phyloP scores from a whole-genome alignment of 1,140 invertebrate genomes.

The Neodiprion pinetum region DNA sequence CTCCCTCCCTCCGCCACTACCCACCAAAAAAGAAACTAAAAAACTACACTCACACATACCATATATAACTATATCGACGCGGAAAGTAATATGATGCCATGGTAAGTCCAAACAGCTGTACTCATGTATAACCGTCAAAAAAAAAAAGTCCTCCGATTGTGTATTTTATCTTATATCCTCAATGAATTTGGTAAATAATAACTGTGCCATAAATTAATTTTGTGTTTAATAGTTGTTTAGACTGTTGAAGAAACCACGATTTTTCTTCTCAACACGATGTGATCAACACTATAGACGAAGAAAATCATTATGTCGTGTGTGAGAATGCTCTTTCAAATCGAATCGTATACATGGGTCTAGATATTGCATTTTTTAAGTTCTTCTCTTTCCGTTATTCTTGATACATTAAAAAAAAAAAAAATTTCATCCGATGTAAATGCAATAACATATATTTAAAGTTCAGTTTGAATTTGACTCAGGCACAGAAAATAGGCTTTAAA shows the following conservation, averaged over 20 bases:
- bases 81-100: constrained; percentile 10
- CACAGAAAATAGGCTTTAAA: not conserved
- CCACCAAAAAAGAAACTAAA: not conserved
- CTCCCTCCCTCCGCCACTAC: too few relatives aligned
- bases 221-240: not conserved
- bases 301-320: too few relatives aligned
- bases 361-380: too few relatives aligned
- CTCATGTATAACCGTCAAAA: not conserved
- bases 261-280: too few relatives aligned
- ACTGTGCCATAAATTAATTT: not conserved
- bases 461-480: too few relatives aligned
- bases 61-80: not conserved
- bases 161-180: constrained; percentile 12
- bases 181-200: constrained; percentile 8
- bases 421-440: not conserved
- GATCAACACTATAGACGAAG: too few relatives aligned
- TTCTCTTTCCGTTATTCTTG: too few relatives aligned
- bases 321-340: too few relatives aligned
- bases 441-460: too few relatives aligned
- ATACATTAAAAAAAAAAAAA: too few relatives aligned
- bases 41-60: not conserved
- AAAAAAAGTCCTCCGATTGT: not conserved
- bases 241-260: too few relatives aligned
- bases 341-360: too few relatives aligned
- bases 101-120: not conserved